Evolutionary conservation across 2,113 vertebrate genomes (phyloP).

Genomic region (Asarcornis scutulata): DNA sequence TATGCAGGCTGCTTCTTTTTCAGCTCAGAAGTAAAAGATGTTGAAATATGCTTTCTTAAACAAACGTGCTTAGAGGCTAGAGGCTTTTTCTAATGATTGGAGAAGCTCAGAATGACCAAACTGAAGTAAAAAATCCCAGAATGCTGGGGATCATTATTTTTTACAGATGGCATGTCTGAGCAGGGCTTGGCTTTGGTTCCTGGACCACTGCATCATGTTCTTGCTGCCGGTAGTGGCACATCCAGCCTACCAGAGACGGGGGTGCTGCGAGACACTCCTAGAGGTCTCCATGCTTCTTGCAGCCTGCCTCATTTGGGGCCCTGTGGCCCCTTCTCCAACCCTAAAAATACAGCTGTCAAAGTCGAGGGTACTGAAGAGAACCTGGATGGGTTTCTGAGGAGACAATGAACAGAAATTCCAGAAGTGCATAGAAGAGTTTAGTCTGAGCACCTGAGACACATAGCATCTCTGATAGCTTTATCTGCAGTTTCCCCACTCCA

Average conservation of each 20-base stretch:
- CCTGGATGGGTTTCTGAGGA: background rate
- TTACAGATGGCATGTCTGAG: slow-evolving; percentile 43
- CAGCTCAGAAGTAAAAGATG: slow-evolving; percentile 48
- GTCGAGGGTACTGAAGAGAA: background rate
- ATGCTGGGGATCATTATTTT: slow-evolving; percentile 38
- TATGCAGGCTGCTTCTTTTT: slow-evolving; percentile 56
- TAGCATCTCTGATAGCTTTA: background rate
- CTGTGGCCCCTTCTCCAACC: background rate
- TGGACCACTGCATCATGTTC: slow-evolving; percentile 7
- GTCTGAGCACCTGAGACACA: background rate
- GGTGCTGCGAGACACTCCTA: background rate
- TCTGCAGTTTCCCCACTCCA: background rate
- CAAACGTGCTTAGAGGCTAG: background rate
- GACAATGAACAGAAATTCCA: background rate
- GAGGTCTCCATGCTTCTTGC: background rate
- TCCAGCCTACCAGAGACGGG: background rate
- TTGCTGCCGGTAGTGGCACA: background rate
- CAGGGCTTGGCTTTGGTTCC: background rate
- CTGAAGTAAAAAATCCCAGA: slow-evolving; percentile 28
- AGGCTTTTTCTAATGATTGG: background rate
- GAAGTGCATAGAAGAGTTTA: background rate
- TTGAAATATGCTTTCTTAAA: slow-evolving; percentile 2
- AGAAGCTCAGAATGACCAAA: slow-evolving; percentile 36
- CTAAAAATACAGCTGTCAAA: background rate
- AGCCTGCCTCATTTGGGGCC: background rate